phyloP scores from a whole-genome alignment of 2,797 vertebrate species.

The Aeoliscus strigatus region DNA sequence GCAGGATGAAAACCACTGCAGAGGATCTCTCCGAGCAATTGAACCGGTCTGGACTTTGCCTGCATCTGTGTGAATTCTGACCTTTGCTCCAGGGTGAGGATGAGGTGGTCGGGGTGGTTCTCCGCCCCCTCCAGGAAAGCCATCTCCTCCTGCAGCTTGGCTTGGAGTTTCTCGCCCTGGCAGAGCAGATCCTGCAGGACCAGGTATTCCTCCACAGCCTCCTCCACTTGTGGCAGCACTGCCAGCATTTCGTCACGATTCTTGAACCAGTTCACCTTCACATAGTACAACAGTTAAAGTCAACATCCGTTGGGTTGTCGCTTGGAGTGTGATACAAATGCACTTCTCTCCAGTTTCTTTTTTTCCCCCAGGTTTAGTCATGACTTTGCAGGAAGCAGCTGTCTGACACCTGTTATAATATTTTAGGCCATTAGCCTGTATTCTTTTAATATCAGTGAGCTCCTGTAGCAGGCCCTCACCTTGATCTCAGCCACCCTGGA shows the following conservation, averaged over 20 bases:
- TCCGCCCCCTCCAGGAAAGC: slow-evolving; percentile 91
- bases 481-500: slow-evolving; percentile 98
- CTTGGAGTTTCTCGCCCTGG: slow-evolving; percentile 87
- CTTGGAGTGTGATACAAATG: too few relatives aligned
- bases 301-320: too few relatives aligned
- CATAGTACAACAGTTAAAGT: too few relatives aligned
- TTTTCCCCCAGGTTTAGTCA: too few relatives aligned
- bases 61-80: slow-evolving; percentile 14
- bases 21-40: background rate
- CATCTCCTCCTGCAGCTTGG: slow-evolving; percentile 88
- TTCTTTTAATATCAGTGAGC: too few relatives aligned
- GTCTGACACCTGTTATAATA: too few relatives aligned
- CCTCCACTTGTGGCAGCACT: slow-evolving; percentile 90
- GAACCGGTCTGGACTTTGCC: too few relatives aligned
- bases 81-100: slow-evolving; percentile 90
- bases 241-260: slow-evolving; percentile 95
- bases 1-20: background rate
- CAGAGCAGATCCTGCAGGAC: slow-evolving; percentile 87
- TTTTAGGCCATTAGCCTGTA: too few relatives aligned
- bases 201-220: slow-evolving; percentile 88
- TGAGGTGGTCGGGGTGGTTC: slow-evolving; percentile 82
- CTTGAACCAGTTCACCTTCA: slow-evolving; percentile 98
- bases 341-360: too few relatives aligned
- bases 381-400: too few relatives aligned
- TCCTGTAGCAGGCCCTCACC: slow-evolving; percentile 61